Base-by-base conservation (phyloP, 2,797 vertebrate species). In the Odontamblyopus lacepedii region DNA sequence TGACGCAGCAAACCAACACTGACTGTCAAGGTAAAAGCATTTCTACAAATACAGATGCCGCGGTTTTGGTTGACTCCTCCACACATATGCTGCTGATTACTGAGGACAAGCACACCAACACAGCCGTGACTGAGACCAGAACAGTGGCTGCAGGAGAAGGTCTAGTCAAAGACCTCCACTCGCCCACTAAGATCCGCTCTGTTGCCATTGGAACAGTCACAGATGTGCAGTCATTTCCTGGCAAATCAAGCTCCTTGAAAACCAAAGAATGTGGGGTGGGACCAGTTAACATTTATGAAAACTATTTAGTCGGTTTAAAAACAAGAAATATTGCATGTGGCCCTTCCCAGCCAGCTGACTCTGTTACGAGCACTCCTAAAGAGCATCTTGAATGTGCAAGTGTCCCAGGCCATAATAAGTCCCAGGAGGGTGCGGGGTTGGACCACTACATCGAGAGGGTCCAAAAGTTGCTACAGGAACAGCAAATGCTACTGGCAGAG, bases 361-460 rank as follows among this genome's bases (percentile, higher is more conserved):
- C 90, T 1, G 2, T 72, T 26, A 79, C 84, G 61, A 90, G 87
- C 59, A 85, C 92, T 87, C 93, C 89, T 26, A 88, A 76, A 7
- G 92, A 92, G 41, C 67, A 85, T 0, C 71, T 83, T 2, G 63
- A 75, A 38, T 19, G 65, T 3, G 81, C 16, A 1, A 63, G 89
- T n/a, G 73, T 32, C 23, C 72, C 76, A 18, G 63, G 65, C 5
- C 63, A 81, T 30, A 13, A 18, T 29, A 19, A 51, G 55, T 41
- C 78, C 26, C 84, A 84, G 35, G 82, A 90, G 38, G 89, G 79
- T 26, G 90, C 83, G 0, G 94, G 94, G 60, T 91, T 99, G 88
- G 96, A 98, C 87, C 97, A 99, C 80, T 99, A 99, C 87, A 99
- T 99, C 0, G 97, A 99, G 76, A 93, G 90, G 0, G 96, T 99